phyloP scores from a whole-genome alignment of 2,113 vertebrate genomes.

The Zootoca vivipara region DNA sequence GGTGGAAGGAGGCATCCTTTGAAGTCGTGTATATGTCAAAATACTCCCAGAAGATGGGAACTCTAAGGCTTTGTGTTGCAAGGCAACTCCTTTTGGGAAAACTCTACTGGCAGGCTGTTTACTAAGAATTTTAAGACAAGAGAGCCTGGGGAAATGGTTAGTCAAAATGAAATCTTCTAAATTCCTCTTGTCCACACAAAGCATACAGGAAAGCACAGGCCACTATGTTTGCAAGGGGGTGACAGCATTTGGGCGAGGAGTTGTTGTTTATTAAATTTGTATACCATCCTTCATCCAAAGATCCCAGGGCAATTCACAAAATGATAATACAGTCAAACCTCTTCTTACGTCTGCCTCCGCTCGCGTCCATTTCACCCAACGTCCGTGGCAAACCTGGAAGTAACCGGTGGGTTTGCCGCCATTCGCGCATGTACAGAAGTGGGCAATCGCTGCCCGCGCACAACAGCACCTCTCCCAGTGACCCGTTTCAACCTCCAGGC shows the following conservation, averaged over 20 bases:
- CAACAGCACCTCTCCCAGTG: no score
- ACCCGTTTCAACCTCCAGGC: no score
- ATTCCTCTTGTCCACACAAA: background rate
- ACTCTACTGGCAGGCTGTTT: slow-evolving; percentile 7
- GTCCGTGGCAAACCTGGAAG: no score
- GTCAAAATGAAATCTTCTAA: slow-evolving; percentile 8
- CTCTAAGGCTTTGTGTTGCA: background rate
- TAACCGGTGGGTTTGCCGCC: no score
- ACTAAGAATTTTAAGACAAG: slow-evolving; percentile 16
- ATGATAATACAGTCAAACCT: no score
- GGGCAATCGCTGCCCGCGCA: no score
- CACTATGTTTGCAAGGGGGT: background rate
- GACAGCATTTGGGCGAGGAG: background rate
- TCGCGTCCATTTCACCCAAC: no score
- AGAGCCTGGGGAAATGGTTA: slow-evolving; percentile 14
- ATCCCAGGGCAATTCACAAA: no score
- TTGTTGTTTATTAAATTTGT: no score
- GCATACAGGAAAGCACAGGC: background rate
- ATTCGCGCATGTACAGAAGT: no score
- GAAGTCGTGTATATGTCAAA: background rate
- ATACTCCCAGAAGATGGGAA: slow-evolving; percentile 8
- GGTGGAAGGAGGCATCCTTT: background rate
- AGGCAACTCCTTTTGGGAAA: slow-evolving; percentile 6
- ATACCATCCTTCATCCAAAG: no score
- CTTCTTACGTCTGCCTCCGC: no score